Conservation (phyloP, 1,140 invertebrate genomes). For the Drosophila paulistorum region DNA sequence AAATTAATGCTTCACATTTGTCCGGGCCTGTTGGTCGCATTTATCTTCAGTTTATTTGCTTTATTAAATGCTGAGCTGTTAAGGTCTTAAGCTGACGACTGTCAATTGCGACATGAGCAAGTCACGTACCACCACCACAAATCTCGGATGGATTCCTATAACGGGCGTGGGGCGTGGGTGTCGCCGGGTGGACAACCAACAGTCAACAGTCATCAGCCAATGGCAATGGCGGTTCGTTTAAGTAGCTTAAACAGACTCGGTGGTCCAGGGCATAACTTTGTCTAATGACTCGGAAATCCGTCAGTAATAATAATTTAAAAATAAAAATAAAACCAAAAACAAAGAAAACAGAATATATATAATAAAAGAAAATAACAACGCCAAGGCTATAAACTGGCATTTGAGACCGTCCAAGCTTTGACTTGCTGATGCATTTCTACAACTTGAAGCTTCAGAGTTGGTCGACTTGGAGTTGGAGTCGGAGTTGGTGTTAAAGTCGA, state of each 20-base stretch:
- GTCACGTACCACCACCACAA: constrained; percentile 33
- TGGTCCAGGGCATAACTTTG: constrained; percentile 81
- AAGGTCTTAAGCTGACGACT: constrained; percentile 62
- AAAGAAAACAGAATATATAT: constrained; percentile 1
- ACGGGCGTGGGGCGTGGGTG: constrained; percentile 17
- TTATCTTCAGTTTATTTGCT: constrained; percentile 63
- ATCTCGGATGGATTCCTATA: constrained; percentile 7
- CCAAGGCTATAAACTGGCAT: constrained; percentile 72
- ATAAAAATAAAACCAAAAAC: constrained; percentile 2
- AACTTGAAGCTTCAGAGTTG: constrained; percentile 28
- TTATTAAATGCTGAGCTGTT: constrained; percentile 74
- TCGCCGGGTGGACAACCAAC: constrained; percentile 26
- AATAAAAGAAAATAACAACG: constrained; percentile 42
- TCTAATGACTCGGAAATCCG: constrained; percentile 83
- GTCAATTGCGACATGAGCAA: constrained; percentile 76
- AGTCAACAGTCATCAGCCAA: neutral
- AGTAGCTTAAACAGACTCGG: constrained; percentile 81
- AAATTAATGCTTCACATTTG: constrained; percentile 63
- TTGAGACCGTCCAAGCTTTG: constrained; percentile 57
- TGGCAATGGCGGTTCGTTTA: constrained; percentile 65
- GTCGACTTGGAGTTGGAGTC: neutral
- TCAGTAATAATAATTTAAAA: constrained; percentile 68
- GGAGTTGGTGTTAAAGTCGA: constrained; percentile 4
- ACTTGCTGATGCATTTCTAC: constrained; percentile 57
- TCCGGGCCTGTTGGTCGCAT: constrained; percentile 45